Conservation (phyloP, 2,113 vertebrate genomes). For the Strigops habroptila region DNA sequence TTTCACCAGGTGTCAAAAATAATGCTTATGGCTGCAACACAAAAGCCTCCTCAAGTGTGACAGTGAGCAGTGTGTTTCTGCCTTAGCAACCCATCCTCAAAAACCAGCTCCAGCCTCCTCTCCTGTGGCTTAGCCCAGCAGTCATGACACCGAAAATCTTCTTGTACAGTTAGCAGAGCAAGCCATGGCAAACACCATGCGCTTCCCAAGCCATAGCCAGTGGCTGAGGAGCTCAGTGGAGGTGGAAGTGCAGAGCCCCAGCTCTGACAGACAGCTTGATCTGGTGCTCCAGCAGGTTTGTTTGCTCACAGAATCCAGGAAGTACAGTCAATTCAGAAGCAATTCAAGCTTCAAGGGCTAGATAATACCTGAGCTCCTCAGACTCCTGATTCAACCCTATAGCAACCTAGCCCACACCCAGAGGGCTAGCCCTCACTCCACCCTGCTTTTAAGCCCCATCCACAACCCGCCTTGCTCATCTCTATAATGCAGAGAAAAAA, state of each 20-base stretch:
- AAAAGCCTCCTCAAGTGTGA: accelerated
- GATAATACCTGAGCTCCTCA: not conserved
- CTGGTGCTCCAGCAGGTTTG: not conserved
- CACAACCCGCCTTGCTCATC: not conserved
- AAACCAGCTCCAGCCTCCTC: not conserved
- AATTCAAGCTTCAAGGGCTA: not conserved
- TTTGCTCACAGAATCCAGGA: conserved; percentile 20
- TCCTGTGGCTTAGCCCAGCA: not conserved
- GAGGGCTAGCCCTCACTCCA: not conserved
- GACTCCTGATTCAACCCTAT: not conserved
- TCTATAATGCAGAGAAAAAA: not conserved
- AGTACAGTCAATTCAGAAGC: not conserved
- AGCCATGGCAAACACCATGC: accelerated
- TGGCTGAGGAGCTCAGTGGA: not conserved
- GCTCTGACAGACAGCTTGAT: not conserved
- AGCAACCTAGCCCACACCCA: not conserved
- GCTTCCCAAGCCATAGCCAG: not conserved
- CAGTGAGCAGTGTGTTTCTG: not conserved
- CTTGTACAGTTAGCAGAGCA: not conserved
- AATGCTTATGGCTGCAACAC: accelerated
- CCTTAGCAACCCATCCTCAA: not conserved
- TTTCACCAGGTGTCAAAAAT: not conserved
- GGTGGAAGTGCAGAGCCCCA: not conserved
- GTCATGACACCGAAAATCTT: not conserved
- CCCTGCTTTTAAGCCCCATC: conserved; percentile 5